Percentiles rank a stretch among this genome's conserved stretches.
Conservation (phyloP, 2,113 vertebrate genomes). For the Corythornis cristatus region DNA sequence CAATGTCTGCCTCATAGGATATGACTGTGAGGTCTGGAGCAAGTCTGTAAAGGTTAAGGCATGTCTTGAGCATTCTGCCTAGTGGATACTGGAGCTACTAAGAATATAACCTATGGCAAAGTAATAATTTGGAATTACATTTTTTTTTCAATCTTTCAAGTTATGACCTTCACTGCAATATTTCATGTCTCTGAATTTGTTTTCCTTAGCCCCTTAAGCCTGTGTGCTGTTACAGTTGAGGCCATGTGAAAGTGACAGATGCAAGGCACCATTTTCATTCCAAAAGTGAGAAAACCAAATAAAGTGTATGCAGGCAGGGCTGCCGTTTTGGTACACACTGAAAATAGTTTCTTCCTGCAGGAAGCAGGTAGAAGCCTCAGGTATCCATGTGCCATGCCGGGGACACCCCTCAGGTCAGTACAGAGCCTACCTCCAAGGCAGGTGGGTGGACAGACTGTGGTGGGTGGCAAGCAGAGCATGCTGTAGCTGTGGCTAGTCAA, state of each 20-base stretch:
- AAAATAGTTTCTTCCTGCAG: not conserved
- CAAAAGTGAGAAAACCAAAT: not conserved
- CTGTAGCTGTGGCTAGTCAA: not conserved
- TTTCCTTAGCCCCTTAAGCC: not conserved
- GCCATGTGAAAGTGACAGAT: not conserved
- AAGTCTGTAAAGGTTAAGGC: not conserved
- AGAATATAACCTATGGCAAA: not conserved
- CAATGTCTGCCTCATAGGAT: not conserved
- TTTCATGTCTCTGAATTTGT: not conserved
- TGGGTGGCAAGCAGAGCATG: not conserved
- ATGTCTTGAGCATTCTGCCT: not conserved
- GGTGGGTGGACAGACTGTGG: not conserved
- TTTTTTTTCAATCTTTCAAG: not conserved
- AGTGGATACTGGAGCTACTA: not conserved
- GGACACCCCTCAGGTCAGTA: not conserved
- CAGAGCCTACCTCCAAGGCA: not conserved
- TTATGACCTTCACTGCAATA: not conserved
- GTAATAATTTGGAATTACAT: not conserved
- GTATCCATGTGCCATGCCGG: not conserved
- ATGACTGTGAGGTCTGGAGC: not conserved
- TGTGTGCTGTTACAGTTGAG: not conserved
- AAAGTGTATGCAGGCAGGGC: rapidly evolving
- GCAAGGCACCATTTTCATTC: not conserved
- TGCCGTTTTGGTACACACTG: not conserved
- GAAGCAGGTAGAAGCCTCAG: not conserved